phyloP scores from a whole-genome alignment of 2,797 vertebrate genomes.

The Garrulus glandarius region DNA sequence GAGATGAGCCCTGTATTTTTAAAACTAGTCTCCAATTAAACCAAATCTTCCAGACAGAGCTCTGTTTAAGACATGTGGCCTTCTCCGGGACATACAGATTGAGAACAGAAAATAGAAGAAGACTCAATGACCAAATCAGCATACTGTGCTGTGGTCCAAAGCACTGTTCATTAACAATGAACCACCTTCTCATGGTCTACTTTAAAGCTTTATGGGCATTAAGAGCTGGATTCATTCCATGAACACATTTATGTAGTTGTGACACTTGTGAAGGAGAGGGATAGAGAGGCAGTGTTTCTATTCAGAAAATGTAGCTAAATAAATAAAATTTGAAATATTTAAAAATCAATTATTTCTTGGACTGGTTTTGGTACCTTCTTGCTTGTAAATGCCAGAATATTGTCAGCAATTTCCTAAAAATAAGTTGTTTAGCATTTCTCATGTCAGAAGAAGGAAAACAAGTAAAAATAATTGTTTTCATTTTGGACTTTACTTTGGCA shows the following conservation, averaged over 20 bases:
- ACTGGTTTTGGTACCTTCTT: not conserved
- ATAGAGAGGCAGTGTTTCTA: not conserved
- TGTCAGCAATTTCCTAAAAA: not conserved
- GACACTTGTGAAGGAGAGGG: not conserved
- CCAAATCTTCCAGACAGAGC: not conserved
- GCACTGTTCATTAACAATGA: not conserved
- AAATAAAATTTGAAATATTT: not conserved
- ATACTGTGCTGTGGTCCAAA: not conserved
- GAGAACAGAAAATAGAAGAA: not conserved
- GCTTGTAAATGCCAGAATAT: not conserved
- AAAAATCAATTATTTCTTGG: not conserved
- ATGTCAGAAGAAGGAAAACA: not conserved
- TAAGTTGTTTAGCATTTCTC: not conserved
- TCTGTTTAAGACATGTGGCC: not conserved
- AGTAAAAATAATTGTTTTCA: not conserved
- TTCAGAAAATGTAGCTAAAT: not conserved
- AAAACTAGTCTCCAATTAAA: not conserved
- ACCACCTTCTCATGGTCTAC: not conserved
- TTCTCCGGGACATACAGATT: not conserved
- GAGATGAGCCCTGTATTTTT: not conserved
- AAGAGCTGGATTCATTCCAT: not conserved
- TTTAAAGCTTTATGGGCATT: not conserved
- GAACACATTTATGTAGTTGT: not conserved
- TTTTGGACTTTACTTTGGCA: not conserved
- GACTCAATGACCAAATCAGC: not conserved